Evolutionary conservation across 2,888 invertebrate genomes (phyloP), one percentile per base, ranked within the genome.

Genomic region (Anthophora plumipes): DNA sequence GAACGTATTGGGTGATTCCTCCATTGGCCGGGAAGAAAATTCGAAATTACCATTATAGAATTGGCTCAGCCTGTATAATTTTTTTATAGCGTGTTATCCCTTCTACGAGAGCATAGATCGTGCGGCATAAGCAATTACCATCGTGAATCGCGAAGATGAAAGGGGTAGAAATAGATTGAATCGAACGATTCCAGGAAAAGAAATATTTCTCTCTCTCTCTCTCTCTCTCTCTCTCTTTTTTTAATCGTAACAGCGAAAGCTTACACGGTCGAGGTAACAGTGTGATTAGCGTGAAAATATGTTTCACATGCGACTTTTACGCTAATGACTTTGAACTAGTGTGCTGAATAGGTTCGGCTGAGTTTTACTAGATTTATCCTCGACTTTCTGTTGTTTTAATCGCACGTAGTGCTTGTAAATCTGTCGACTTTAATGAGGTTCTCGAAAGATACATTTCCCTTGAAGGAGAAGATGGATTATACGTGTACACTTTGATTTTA

Each of bases 31-130:
- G 31, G 11, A n/a, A 59, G 68, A 48, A 67, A 63, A 52, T 52
- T 73, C 52, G n/a, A 71, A 77, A 80, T 77, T 71, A 46, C 31
- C 59, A 57, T 77, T 79, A 57, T 39, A 39, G 41, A 25, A n/a
- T n/a, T n/a, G n/a, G n/a, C n/a, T n/a, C 12, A 4, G 17, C 9
- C 25, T 25, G 63, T 76, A n/a, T n/a, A 69, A 78, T 69, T 37
- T 37, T 25, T 41, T 69, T 57, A 57, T 63, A 7, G 37, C 68
- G 22, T 39, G 76, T 22, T 37, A 70, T 9, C 55, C 31, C 2
- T 22, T 17, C 55, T 9, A 20, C 55, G 11, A 25, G 25, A 11
- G 1, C 43, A 22, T 7, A 14, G 31, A 20, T 12, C 17, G 17
- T 25, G 59, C 20, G 70, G 22, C 60, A 60, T 17, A n/a, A 17